Conservation (phyloP, 2,888 invertebrate genomes). For the Drosophila diplacantha region DNA sequence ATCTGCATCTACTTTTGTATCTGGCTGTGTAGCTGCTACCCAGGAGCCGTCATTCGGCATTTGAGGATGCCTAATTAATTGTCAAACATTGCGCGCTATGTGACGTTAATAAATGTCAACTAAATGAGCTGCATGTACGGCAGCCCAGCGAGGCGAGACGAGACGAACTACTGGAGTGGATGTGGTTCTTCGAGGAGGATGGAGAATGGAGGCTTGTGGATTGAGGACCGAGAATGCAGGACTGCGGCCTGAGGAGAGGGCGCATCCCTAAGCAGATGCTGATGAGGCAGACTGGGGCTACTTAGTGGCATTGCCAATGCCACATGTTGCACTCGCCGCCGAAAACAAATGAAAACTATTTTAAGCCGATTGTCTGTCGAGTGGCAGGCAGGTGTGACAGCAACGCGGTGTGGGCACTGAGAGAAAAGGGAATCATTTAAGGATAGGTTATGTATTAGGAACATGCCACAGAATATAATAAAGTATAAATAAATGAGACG, state of each 20-base stretch:
- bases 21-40: constrained; percentile 2
- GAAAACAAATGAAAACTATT: constrained; percentile 71
- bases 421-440: background rate
- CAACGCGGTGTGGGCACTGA: constrained; percentile 28
- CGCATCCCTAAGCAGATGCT: constrained; percentile 41
- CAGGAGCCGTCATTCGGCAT: constrained; percentile 33
- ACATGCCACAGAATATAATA: background rate
- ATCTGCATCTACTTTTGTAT: constrained; percentile 8
- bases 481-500: background rate
- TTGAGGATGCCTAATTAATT: constrained; percentile 62
- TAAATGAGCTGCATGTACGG: constrained; percentile 70
- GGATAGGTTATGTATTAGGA: background rate
- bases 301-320: constrained; percentile 70
- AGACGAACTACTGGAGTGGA: constrained; percentile 40
- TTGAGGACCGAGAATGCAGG: background rate
- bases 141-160: constrained; percentile 60
- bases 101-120: constrained; percentile 73
- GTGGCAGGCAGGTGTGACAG: constrained; percentile 64
- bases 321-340: constrained; percentile 65
- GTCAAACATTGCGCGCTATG: constrained; percentile 72
- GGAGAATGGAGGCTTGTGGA: background rate
- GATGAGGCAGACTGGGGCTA: constrained; percentile 63
- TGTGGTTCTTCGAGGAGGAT: constrained; percentile 15
- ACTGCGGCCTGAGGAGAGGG: background rate
- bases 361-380: constrained; percentile 55